Evolutionary conservation across 2,113 vertebrate species (phyloP).

Genomic region (Seriola dumerili): DNA sequence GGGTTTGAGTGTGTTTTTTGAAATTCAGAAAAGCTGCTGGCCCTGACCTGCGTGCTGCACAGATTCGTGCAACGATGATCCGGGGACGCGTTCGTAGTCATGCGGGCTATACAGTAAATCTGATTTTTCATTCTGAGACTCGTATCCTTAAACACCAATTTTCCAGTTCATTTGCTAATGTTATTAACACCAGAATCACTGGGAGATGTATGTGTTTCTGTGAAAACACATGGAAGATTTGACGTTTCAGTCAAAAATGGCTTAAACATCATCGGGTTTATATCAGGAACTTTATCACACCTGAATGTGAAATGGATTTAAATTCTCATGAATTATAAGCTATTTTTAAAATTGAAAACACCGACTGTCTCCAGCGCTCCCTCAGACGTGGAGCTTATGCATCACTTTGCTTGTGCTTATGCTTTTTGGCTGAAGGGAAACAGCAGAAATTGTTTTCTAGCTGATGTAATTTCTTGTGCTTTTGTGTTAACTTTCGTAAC

Average conservation of each 20-base stretch:
- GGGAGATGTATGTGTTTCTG: not conserved
- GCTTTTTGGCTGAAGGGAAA: conserved; percentile 17
- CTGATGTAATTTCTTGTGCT: conserved; percentile 43
- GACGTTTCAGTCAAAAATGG: not conserved
- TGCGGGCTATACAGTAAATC: not conserved
- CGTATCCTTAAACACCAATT: conserved; percentile 18
- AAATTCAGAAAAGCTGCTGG: conserved; percentile 26
- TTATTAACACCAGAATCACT: conserved; percentile 3
- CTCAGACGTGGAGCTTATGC: not conserved
- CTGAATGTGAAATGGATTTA: too few species aligned
- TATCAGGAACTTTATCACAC: too few species aligned
- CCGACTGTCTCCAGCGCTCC: not conserved
- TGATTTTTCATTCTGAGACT: conserved; percentile 10
- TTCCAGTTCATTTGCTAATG: conserved; percentile 27
- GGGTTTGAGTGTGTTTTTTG: conserved; percentile 2
- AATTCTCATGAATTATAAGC: too few species aligned
- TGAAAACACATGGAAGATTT: not conserved
- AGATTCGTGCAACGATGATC: conserved; percentile 21
- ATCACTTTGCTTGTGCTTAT: conserved; percentile 11
- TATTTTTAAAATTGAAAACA: not conserved
- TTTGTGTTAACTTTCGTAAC: conserved; percentile 13
- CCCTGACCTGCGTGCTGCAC: not conserved
- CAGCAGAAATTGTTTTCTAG: conserved; percentile 18
- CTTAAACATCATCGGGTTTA: too few species aligned
- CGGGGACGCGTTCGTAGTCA: not conserved